A percentile compares a stretch with the other conserved stretches of the same genome.
phyloP scores from a whole-genome alignment of 1,140 invertebrate species.

The Nilaparvata lugens region DNA sequence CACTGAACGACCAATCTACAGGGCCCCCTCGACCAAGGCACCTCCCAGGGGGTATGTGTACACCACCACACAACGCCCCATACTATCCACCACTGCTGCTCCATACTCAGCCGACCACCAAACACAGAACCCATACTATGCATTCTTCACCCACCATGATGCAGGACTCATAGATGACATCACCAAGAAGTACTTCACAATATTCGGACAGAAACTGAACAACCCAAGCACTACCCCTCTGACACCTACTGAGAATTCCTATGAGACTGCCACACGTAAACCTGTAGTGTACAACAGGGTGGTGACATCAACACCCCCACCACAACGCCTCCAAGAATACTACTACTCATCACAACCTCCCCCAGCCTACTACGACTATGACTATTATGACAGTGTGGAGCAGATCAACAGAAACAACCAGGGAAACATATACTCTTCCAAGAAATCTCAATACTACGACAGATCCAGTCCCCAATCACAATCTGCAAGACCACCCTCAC shows the following conservation, averaged over 20 bases:
- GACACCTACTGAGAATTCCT: conserved; percentile 38
- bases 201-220: conserved; percentile 61
- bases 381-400: no score
- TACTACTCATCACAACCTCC: no score
- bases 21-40: not conserved
- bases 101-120: not conserved
- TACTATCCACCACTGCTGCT: not conserved
- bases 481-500: conserved; percentile 29
- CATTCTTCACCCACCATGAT: conserved; percentile 61
- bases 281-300: no score
- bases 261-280: no score
- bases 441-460: conserved; percentile 9
- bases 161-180: conserved; percentile 60
- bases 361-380: no score
- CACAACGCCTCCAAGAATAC: no score
- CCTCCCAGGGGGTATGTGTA: no score
- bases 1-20: conserved; percentile 3
- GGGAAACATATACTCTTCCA: not conserved
- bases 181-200: conserved; percentile 64
- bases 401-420: no score
- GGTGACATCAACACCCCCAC: no score
- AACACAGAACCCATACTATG: conserved; percentile 47
- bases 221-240: conserved; percentile 43
- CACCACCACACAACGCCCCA: no score
- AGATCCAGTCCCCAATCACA: conserved; percentile 13